Evolutionary conservation across 2,888 invertebrate species (phyloP).

Genomic region (Teinopalpus imperialis): DNA sequence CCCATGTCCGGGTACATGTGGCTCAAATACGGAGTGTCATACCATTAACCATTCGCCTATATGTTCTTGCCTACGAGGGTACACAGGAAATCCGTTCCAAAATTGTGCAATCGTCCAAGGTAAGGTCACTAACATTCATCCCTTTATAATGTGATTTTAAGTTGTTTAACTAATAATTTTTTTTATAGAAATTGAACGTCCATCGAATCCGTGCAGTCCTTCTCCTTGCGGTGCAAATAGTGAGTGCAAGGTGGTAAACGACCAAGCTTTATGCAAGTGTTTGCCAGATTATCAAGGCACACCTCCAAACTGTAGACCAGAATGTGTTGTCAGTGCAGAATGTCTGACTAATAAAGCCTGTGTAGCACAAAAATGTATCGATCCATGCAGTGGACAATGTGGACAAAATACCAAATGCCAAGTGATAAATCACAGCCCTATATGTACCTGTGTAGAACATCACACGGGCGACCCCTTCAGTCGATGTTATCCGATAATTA

Average conservation of each 20-base stretch:
- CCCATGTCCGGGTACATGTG: slow-evolving; percentile 90
- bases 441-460: slow-evolving; percentile 84
- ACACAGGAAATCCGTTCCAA: slow-evolving; percentile 83
- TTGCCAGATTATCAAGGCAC: slow-evolving; percentile 83
- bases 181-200: slow-evolving; percentile 56
- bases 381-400: slow-evolving; percentile 88
- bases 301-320: slow-evolving; percentile 87
- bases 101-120: slow-evolving; percentile 56
- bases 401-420: slow-evolving; percentile 87
- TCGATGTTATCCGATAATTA: slow-evolving; percentile 70
- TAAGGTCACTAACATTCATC: slow-evolving; percentile 38
- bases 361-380: slow-evolving; percentile 85
- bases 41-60: slow-evolving; percentile 87
- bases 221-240: slow-evolving; percentile 93
- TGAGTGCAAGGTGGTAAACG: slow-evolving; percentile 87
- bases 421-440: slow-evolving; percentile 87
- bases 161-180: slow-evolving; percentile 22
- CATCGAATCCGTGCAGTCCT: slow-evolving; percentile 85
- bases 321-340: slow-evolving; percentile 87
- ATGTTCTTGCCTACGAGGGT: slow-evolving; percentile 85
- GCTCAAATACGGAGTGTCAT: slow-evolving; percentile 86
- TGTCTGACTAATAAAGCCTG: slow-evolving; percentile 86
- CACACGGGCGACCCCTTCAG: slow-evolving; percentile 86
- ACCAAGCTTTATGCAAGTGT: slow-evolving; percentile 88
- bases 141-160: not conserved